These are phyloP conservation scores for Bhutanitis thaidina DNA, from an alignment of 2,888 invertebrate genomes.

Conservation along the genomic window DNA sequence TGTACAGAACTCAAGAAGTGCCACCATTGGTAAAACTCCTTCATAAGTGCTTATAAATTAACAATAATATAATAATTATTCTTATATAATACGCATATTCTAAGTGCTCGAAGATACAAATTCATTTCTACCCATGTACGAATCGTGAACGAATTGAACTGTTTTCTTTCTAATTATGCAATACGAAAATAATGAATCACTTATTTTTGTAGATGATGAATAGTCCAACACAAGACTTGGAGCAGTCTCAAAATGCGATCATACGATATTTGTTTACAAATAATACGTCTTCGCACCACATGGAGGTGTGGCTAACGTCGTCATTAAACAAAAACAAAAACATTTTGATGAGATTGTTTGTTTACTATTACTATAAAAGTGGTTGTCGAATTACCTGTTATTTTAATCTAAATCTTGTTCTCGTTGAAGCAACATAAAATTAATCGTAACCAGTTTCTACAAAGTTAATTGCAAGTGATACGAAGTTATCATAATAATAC, in stretches of 20 bases:
- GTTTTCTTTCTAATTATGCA: not conserved
- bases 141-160: too few species aligned
- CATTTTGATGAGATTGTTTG: too few species aligned
- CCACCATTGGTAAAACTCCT: too few species aligned
- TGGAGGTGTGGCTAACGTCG: conserved; percentile 46
- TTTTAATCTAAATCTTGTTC: conserved; percentile 32
- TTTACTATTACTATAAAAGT: conserved; percentile 50
- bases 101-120: too few species aligned
- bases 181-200: conserved; percentile 3
- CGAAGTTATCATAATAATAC: conserved; percentile 14
- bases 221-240: conserved; percentile 32
- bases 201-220: conserved; percentile 1
- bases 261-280: conserved; percentile 64
- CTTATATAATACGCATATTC: too few species aligned
- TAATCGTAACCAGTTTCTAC: too few species aligned
- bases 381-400: conserved; percentile 17
- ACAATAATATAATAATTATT: too few species aligned
- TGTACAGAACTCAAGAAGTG: too few species aligned
- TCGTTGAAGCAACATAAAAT: conserved; percentile 23
- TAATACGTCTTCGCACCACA: conserved; percentile 35
- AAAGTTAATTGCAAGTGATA: not conserved
- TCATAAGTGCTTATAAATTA: too few species aligned
- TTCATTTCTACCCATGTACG: too few species aligned
- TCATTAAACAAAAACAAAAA: conserved; percentile 24
- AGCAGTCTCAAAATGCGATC: conserved; percentile 46